A percentile compares a stretch with the other conserved stretches of the same genome.
phyloP scores from a whole-genome alignment of 2,888 invertebrate species.

The Allolobophora icterica region DNA sequence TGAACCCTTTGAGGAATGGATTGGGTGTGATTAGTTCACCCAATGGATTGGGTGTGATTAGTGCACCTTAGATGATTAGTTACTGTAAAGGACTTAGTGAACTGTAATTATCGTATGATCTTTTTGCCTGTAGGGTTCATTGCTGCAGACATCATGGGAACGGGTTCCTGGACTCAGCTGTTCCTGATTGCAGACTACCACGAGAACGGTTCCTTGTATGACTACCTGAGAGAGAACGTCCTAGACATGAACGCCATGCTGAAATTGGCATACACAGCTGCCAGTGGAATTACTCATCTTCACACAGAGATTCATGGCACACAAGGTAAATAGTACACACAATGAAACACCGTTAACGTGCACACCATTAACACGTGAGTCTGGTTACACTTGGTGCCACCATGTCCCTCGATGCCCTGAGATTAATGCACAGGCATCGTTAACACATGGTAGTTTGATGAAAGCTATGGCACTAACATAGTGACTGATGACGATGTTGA shows the following conservation, averaged over 20 bases:
- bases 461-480: too few species aligned
- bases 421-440: too few species aligned
- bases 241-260: constrained; percentile 66
- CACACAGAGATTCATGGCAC: constrained; percentile 91
- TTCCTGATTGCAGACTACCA: constrained; percentile 91
- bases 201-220: constrained; percentile 86
- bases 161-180: constrained; percentile 92
- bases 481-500: too few species aligned
- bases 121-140: constrained; percentile 72
- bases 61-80: too few species aligned
- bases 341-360: too few species aligned
- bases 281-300: constrained; percentile 82
- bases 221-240: constrained; percentile 80
- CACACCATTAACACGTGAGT: too few species aligned
- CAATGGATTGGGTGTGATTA: too few species aligned
- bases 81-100: background rate
- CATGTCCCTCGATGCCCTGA: too few species aligned
- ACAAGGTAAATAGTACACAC: constrained; percentile 67
- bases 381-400: too few species aligned
- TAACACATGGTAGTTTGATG: too few species aligned
- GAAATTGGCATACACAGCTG: constrained; percentile 63
- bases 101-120: background rate
- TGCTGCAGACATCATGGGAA: constrained; percentile 91
- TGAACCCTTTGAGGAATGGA: too few species aligned
- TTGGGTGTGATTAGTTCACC: too few species aligned